Conservation (phyloP, 2,888 invertebrate genomes). For the Mimumesa dahlbomi region DNA sequence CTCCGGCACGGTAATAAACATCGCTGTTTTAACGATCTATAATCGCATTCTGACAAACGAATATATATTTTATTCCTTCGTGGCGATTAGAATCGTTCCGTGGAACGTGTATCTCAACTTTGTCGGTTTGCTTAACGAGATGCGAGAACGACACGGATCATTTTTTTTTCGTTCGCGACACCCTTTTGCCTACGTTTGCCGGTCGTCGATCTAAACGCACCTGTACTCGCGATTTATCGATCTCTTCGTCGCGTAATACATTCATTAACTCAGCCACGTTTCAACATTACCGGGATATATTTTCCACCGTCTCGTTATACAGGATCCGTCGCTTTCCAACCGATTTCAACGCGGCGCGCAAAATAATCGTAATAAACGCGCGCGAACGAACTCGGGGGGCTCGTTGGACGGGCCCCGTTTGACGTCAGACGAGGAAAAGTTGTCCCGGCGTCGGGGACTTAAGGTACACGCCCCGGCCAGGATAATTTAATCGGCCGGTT, state of each 20-base stretch:
- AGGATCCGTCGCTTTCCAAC: constrained; percentile 2
- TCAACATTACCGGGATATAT: constrained; percentile 5
- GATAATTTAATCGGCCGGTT: too few relatives aligned
- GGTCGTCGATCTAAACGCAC: too few relatives aligned
- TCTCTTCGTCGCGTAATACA: background rate
- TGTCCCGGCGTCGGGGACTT: constrained; percentile 12
- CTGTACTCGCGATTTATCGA: too few relatives aligned
- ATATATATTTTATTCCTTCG: too few relatives aligned
- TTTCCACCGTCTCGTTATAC: background rate
- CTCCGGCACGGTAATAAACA: too few relatives aligned
- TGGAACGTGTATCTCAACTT: too few relatives aligned
- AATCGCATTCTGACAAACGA: too few relatives aligned
- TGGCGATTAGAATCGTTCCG: too few relatives aligned
- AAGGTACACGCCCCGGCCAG: background rate
- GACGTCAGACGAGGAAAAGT: constrained; percentile 39
- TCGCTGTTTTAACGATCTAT: constrained; percentile 1
- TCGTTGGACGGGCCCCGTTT: constrained; percentile 11
- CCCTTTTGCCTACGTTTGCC: too few relatives aligned
- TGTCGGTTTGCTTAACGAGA: too few relatives aligned
- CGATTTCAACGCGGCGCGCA: background rate
- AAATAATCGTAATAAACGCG: background rate
- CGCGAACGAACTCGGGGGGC: constrained; percentile 7
- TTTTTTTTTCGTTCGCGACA: too few relatives aligned
- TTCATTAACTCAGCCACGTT: background rate
- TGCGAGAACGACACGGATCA: too few relatives aligned